Base-by-base conservation (phyloP, 2,888 invertebrate species). In the Acronicta psi region DNA sequence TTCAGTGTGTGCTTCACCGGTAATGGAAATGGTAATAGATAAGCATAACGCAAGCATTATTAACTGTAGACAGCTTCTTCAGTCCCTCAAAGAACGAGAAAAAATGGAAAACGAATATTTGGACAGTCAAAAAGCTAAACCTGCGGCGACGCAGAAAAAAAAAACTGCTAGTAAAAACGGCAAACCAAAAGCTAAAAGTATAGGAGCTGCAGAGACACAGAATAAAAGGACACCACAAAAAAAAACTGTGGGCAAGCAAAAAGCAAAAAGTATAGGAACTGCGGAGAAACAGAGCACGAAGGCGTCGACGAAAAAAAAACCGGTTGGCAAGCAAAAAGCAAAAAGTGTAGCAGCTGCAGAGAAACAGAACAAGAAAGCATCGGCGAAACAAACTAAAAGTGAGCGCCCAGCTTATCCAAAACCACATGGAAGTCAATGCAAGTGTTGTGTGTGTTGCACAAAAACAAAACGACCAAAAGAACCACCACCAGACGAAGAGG, bases 391-490 rank as follows among this genome's bases (percentile, higher is more conserved):
- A 29, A 29, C n/a, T n/a, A 29, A 10, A 49, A 49, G 29, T 43
- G 43, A 25, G 10, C 18, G 7, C 5, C 5, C 37, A 10, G 31
- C 31, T n/a, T 10, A 14, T 36, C 3, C n/a, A 25, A 16, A 37
- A 41, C 2, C 11, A 14, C 56, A 54, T 23, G 46, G 8, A 2
- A 41, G 9, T 7, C 18, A 38, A 17, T 59, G 68, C 43, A 49
- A 53, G 2, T 69, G 68, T 43, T 69, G 68, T 17, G 5, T 37
- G 29, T 69, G 68, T 25, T 37, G 36, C n/a, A n/a, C n/a, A 7
- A 40, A 20, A 20, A 16, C 2, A 10, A 11, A 18, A 14, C 29
- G 3, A 29, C 17, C 13, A 38, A 50, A 23, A 36, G 18, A 18
- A 11, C 18, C 18, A 40, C 18, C 9, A 46, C 13, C n/a, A n/a